A percentile compares a stretch with the other conserved stretches of the same genome.
Conservation (phyloP, 1,140 invertebrate species). For the Bombus terrestris region DNA sequence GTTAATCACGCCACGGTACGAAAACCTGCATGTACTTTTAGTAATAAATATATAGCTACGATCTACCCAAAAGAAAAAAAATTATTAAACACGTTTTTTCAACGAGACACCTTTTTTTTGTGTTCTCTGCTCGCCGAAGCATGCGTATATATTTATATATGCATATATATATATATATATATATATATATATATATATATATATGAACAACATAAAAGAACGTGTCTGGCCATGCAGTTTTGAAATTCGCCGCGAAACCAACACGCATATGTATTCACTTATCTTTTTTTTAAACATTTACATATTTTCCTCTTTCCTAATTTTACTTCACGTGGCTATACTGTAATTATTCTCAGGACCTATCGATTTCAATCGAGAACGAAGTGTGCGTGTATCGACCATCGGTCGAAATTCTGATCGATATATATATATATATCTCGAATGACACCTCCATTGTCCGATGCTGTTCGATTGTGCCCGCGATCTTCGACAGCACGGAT, state of each 20-base stretch:
- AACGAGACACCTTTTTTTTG: conserved; percentile 24
- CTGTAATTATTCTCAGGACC: conserved; percentile 65
- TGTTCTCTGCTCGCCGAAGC: not conserved
- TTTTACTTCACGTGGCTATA: conserved; percentile 47
- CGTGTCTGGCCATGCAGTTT: not conserved
- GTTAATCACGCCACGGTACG: conserved; percentile 53
- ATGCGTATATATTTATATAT: not conserved
- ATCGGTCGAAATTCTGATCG: not conserved
- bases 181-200: not conserved
- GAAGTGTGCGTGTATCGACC: conserved; percentile 22
- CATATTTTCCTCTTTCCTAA: not conserved
- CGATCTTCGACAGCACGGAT: conserved; percentile 21
- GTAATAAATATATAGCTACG: conserved; percentile 51
- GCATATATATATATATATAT: no score
- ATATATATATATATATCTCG: not conserved
- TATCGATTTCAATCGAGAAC: conserved; percentile 62
- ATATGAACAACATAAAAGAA: not conserved
- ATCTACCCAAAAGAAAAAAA: conserved; percentile 11
- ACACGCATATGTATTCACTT: not conserved
- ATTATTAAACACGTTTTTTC: not conserved
- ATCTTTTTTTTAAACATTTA: not conserved
- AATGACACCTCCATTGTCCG: not conserved
- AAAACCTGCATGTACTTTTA: conserved; percentile 52
- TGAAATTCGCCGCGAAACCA: not conserved
- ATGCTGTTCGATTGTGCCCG: conserved; percentile 47